Evolutionary conservation across 2,888 invertebrate species (phyloP).

Genomic region (Xestia sexstrigata): DNA sequence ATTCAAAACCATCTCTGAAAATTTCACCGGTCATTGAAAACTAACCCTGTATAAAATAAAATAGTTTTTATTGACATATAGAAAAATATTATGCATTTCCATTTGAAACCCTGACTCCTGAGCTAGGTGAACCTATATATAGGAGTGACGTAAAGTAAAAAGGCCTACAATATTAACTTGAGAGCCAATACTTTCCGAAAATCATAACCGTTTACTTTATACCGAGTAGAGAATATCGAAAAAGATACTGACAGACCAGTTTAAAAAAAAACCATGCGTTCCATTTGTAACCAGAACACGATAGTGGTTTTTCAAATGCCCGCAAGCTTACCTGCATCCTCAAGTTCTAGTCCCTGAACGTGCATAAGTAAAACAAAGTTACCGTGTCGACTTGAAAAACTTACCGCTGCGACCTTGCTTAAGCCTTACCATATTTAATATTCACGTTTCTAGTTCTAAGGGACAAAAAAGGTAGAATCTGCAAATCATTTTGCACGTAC

Average conservation of each 20-base stretch:
- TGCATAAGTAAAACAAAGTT: constrained; percentile 44
- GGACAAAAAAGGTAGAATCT: constrained; percentile 8
- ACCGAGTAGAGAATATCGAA: neutral
- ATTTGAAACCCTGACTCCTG: too few species aligned
- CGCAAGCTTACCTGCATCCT: constrained; percentile 8
- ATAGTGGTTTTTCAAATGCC: neutral
- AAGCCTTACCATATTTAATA: constrained; percentile 14
- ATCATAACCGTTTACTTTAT: neutral
- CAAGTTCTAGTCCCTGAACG: constrained; percentile 18
- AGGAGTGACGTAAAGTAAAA: too few species aligned
- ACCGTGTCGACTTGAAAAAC: constrained; percentile 28
- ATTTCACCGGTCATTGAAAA: too few species aligned
- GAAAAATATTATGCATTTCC: too few species aligned
- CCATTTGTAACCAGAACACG: neutral
- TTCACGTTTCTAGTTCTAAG: constrained; percentile 20
- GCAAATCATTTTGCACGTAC: constrained; percentile 11
- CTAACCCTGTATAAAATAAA: too few species aligned
- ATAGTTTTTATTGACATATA: too few species aligned
- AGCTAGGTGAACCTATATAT: too few species aligned
- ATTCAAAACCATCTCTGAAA: too few species aligned
- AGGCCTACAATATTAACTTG: neutral
- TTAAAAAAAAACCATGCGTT: neutral
- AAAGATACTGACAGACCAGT: neutral
- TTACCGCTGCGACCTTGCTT: constrained; percentile 9
- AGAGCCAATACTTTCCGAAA: too few species aligned